These are phyloP conservation scores for Synergus laeviventris DNA, from an alignment of 2,888 invertebrate species.

Conservation along the genomic window DNA sequence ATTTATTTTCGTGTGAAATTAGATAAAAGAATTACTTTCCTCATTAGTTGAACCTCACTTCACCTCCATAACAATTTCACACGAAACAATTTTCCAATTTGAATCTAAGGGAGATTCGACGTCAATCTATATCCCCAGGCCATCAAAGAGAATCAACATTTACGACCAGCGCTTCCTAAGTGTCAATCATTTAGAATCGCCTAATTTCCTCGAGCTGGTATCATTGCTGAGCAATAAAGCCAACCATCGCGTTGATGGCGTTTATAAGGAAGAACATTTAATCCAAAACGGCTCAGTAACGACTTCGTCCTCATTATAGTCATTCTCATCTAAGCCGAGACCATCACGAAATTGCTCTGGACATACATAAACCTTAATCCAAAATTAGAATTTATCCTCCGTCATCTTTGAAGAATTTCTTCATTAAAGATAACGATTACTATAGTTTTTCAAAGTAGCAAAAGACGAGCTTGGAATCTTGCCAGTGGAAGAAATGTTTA, in stretches of 20 bases:
- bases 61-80: too few relatives aligned
- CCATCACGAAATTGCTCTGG: slow-evolving; percentile 54
- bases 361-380: slow-evolving; percentile 67
- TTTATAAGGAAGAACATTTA: slow-evolving; percentile 60
- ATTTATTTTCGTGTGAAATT: too few relatives aligned
- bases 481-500: background rate
- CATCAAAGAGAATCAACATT: slow-evolving; percentile 65
- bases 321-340: slow-evolving; percentile 46
- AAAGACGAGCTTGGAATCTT: background rate
- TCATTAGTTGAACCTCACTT: too few relatives aligned
- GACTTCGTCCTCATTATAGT: slow-evolving; percentile 55
- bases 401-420: background rate
- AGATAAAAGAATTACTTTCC: too few relatives aligned
- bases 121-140: slow-evolving; percentile 44
- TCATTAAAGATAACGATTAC: background rate
- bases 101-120: slow-evolving; percentile 23
- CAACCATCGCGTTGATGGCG: slow-evolving; percentile 46
- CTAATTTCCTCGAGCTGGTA: slow-evolving; percentile 57
- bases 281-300: slow-evolving; percentile 67
- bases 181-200: slow-evolving; percentile 61
- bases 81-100: background rate
- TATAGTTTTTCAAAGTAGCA: background rate
- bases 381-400: slow-evolving; percentile 63
- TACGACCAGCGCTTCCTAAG: slow-evolving; percentile 56
- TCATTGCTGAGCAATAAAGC: slow-evolving; percentile 58